Evolutionary conservation across 2,113 vertebrate species (phyloP).

Genomic region (Chaetodon auriga): DNA sequence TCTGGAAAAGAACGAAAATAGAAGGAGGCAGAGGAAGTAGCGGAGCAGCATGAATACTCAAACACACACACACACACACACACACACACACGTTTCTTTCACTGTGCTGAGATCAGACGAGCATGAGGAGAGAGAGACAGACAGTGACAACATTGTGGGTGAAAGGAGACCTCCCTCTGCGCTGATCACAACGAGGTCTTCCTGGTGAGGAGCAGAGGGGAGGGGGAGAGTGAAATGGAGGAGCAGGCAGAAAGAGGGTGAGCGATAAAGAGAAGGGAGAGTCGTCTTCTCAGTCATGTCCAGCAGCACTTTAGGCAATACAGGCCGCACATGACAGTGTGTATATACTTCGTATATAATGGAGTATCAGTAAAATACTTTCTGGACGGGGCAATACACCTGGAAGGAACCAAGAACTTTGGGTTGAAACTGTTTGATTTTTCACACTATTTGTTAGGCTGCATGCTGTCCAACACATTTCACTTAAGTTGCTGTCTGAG

Average conservation of each 20-base stretch:
- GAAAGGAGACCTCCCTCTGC: constrained; percentile 46
- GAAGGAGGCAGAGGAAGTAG: constrained; percentile 46
- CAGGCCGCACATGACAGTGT: not conserved
- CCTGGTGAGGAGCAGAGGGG: constrained; percentile 9
- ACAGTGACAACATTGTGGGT: constrained; percentile 65
- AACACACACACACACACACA: constrained; percentile 37
- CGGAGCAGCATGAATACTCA: constrained; percentile 17
- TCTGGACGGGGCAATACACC: not conserved
- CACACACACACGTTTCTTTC: constrained; percentile 41
- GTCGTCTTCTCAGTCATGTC: not conserved
- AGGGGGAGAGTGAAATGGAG: not conserved
- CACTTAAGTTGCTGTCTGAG: not conserved
- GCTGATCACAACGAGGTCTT: constrained; percentile 51
- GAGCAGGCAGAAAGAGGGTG: not conserved
- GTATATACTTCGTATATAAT: not conserved
- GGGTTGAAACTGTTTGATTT: not conserved
- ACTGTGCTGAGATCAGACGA: constrained; percentile 49
- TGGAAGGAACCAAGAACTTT: not conserved
- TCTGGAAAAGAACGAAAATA: constrained; percentile 58
- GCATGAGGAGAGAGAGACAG: constrained; percentile 33
- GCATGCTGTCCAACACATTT: not conserved
- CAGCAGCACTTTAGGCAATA: not conserved
- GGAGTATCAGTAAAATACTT: not conserved
- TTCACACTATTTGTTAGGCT: not conserved
- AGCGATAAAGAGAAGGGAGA: not conserved